A percentile compares a stretch with the other conserved stretches of the same genome.
Conservation (phyloP, 2,797 vertebrate species). For the Anas acuta region DNA sequence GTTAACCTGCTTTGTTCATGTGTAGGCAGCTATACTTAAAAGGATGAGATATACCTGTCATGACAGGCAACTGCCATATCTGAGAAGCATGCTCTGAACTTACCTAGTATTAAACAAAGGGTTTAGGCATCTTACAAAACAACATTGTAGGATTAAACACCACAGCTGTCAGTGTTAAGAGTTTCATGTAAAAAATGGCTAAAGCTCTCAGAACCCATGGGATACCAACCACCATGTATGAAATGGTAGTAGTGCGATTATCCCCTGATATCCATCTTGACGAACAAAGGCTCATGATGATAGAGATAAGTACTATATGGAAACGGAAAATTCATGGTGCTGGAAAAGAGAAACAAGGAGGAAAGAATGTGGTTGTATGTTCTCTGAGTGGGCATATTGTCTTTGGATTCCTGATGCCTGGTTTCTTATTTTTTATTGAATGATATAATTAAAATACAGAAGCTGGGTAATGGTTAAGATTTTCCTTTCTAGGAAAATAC, state of each 20-base stretch:
- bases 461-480: not conserved
- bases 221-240: not conserved
- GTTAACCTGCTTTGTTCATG: not conserved
- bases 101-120: not conserved
- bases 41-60: not conserved
- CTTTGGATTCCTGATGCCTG: not conserved
- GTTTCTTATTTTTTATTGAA: not conserved
- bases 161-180: not conserved
- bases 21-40: not conserved
- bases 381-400: not conserved
- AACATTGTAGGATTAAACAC: not conserved
- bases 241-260: not conserved
- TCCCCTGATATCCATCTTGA: not conserved
- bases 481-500: not conserved
- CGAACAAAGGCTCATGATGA: not conserved
- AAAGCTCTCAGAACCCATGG: not conserved
- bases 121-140: not conserved
- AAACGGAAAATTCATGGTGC: not conserved
- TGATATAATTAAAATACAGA: not conserved
- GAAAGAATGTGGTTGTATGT: not conserved
- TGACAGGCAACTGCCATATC: rapidly evolving
- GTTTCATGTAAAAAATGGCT: not conserved
- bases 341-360: not conserved
- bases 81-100: not conserved
- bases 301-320: too few species aligned